Evolutionary conservation across 2,797 vertebrate species (phyloP), one percentile per base, ranked within the genome.

Genomic region (Gallinago solitaria): DNA sequence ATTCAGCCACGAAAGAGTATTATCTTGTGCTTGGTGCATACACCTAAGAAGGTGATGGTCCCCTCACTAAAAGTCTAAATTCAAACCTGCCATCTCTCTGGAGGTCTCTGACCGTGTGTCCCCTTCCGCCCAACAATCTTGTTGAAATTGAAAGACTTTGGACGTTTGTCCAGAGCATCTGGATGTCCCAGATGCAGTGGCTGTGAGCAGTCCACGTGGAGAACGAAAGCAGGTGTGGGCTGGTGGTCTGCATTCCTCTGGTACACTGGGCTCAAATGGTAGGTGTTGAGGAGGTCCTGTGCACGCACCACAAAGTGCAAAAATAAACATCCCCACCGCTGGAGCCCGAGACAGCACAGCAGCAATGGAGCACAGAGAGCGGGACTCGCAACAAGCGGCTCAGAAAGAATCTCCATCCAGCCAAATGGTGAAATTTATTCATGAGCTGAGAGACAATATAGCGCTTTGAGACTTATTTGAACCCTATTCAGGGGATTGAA

Each of bases 401-500:
- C 41, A 57, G 88, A 68, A 80, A 90, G 27, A 64, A 54, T 75
- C 37, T 71, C 2, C 27, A 27, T 93, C 16, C 71, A 65, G 71
- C 64, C 53, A 90, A 92, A 90, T 39, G 30, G 50, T 77, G 53
- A 85, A 51, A 90, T 94, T 85, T 93, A 85, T 92, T 94, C 23
- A 39, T 54, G 53, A 90, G 60, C 83, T 87, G 91, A 89, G 76
- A 85, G 73, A 73, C 61, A 92, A 18, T 59, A 71, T 21, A 88
- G 80, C 1, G 23, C 83, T 87, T 83, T 27, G 68, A 92, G 90
- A 93, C 71, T 80, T 86, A 73, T 28, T 87, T 89, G 88, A 96
- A 87, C 37, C 12, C 68, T 71, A 30, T 90, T 96, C 75, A 87
- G 86, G 77, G 74, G 43, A 94, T 3, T 92, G 86, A 95, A 95